A percentile compares a stretch with the other conserved stretches of the same genome.
Evolutionary conservation across 2,888 invertebrate species (phyloP).

Genomic region (Caenorhabditis uteleia): DNA sequence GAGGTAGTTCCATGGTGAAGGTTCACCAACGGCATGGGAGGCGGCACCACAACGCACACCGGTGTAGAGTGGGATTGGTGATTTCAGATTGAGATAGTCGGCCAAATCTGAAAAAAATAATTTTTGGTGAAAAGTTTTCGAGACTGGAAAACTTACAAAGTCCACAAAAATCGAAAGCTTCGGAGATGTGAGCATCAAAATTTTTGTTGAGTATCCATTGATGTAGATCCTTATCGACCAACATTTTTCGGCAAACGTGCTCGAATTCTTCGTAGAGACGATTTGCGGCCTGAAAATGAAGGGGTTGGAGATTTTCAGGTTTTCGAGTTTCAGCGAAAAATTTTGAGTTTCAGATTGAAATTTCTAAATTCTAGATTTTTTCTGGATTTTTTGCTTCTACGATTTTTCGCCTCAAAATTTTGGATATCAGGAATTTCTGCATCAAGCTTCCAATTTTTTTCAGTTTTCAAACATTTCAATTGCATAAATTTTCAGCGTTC

Average conservation of each 20-base stretch:
- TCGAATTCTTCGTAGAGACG: no score
- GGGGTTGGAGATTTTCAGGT: no score
- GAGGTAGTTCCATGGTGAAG: not conserved
- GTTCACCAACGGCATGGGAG: not conserved
- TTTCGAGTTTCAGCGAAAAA: no score
- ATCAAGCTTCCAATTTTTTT: no score
- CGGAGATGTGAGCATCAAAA: constrained; percentile 12
- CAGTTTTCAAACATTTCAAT: no score
- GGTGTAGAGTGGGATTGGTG: not conserved
- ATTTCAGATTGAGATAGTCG: not conserved
- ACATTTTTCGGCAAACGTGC: not conserved
- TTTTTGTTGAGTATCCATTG: constrained; percentile 10
- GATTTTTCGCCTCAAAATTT: no score
- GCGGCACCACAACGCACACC: not conserved
- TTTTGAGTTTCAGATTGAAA: no score
- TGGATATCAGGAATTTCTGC: no score
- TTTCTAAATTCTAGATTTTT: no score
- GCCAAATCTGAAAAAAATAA: constrained; percentile 11
- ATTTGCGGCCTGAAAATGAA: no score
- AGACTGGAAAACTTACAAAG: constrained; percentile 14
- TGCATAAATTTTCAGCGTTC: no score
- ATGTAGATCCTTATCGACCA: not conserved
- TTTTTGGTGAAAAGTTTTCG: not conserved
- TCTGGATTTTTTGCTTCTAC: no score
- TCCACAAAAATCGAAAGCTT: constrained; percentile 37